Evolutionary conservation across 2,113 vertebrate genomes (phyloP).

Genomic region (Hyla sarda): DNA sequence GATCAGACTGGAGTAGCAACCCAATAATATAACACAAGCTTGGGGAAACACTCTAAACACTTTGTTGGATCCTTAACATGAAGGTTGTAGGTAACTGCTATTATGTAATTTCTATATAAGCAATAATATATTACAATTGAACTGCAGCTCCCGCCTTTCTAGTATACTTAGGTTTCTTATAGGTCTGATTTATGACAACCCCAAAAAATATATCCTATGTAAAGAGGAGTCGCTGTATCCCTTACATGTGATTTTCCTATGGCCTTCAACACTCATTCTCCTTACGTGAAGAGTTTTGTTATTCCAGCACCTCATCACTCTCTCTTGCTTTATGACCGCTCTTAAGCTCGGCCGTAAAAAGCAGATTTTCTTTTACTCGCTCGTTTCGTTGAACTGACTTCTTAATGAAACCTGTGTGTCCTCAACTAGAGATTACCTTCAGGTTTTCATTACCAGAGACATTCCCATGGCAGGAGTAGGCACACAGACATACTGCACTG

Average conservation of each 20-base stretch:
- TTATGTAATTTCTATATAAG: not conserved
- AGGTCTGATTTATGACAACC: not conserved
- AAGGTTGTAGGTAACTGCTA: too few relatives aligned
- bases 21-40: too few relatives aligned
- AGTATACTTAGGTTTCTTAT: not conserved
- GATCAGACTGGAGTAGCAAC: too few relatives aligned
- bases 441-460: not conserved
- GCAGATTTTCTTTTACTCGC: not conserved
- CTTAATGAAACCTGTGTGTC: not conserved
- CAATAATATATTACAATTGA: not conserved
- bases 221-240: not conserved
- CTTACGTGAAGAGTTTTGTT: not conserved
- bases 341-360: conserved; percentile 13
- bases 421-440: not conserved
- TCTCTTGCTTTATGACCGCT: conserved; percentile 11
- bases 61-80: too few relatives aligned
- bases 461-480: not conserved
- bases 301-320: conserved; percentile 43
- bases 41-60: too few relatives aligned
- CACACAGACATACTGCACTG: too few relatives aligned
- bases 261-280: not conserved
- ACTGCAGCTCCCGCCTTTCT: not conserved
- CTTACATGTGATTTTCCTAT: not conserved
- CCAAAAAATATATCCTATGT: not conserved
- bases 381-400: not conserved